Evolutionary conservation across 2,113 vertebrate genomes (phyloP), one percentile per base, ranked within the genome.

Genomic region (Pterocles burchelli): DNA sequence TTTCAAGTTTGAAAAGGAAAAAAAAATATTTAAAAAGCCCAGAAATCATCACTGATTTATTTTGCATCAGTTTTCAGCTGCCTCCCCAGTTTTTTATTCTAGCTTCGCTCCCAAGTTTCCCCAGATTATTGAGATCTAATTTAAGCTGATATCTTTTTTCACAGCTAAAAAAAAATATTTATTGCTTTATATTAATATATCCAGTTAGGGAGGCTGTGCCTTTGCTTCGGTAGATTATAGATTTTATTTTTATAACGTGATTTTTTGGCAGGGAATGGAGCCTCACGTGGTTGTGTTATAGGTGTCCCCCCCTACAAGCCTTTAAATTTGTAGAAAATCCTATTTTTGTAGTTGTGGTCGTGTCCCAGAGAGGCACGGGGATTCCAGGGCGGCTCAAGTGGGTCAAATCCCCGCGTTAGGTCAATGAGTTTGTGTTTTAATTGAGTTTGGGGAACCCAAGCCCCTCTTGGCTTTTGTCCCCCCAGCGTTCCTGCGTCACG

Each of bases 221-320:
- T 65, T 77, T 28, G 58, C 17, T 58, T 57, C 2, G 0, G 33
- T 34, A 61, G 36, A 14, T 34, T 26, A 34, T 57, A 58, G 75
- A 57, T 85, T 92, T 85, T 85, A 33, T 72, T 75, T 93, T 88
- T 57, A 29, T 21, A 76, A 61, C 7, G 51, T 65, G 86, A 57
- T 76, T 94, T 41, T 94, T 73, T 94, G 91, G 63, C 83, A 48
- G 67, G 36, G 83, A 55, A 7, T 4, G 0, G 24, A 85, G 33
- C 45, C 67, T 96, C 91, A 90, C 29, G 8, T 90, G 93, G 89
- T 83, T 4, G 0, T 83, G 93, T 95, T 93, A 72, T 43, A 58
- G 45, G 79, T 34, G 7, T 5, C 17, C 38, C 25, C 10, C 5
- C 17, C 6, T 2, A 41, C 41, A 41, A 41, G 41, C 13, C 6